Evolutionary conservation across 1,140 invertebrate species (phyloP), one percentile per base, ranked within the genome.

Genomic region (Macrobrachium nipponense): DNA sequence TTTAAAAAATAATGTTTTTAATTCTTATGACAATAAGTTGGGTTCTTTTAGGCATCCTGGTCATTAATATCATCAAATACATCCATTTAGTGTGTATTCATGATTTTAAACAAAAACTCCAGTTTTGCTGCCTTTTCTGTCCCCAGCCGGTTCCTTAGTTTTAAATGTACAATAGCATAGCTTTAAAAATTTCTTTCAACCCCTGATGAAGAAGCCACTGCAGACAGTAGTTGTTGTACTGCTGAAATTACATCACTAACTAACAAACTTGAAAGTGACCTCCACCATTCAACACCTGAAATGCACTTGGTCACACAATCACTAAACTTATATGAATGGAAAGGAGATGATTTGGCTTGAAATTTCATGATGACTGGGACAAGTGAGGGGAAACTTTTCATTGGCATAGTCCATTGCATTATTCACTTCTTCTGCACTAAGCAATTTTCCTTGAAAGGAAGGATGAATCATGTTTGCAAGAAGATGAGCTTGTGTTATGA

Each of bases 11-110:
- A n/a, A n/a, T n/a, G n/a, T 66, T 5, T 66, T 66, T 66, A 66
- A 66, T 66, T 66, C 14, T 18, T 66, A 66, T 66, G 62, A 66
- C 5, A 66, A 66, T 66, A 66, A 66, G 20, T 18, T 66, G 17
- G 20, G 62, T 66, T 66, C 5, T 66, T 66, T 66, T 17, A 66
- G 18, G 64, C 64, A 66, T 66, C 23, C 64, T 66, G 64, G 23
- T 66, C 64, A 66, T 66, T 66, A 66, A 15, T 66, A 66, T 66
- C 64, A 66, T 66, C 64, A 66, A 66, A 23, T 66, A 11, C 64
- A 6, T 66, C 10, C 64, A 66, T 66, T 66, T 66, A 12, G 64
- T 66, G 64, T 66, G 62, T 23, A 23, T 66, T 66, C 64, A 66
- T 11, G 64, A 66, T 66, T 66, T 17, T 66, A 66, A 66, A 66